phyloP scores from a whole-genome alignment of 92 coral and sea anemone species.

The Epizoanthus rinbou region DNA sequence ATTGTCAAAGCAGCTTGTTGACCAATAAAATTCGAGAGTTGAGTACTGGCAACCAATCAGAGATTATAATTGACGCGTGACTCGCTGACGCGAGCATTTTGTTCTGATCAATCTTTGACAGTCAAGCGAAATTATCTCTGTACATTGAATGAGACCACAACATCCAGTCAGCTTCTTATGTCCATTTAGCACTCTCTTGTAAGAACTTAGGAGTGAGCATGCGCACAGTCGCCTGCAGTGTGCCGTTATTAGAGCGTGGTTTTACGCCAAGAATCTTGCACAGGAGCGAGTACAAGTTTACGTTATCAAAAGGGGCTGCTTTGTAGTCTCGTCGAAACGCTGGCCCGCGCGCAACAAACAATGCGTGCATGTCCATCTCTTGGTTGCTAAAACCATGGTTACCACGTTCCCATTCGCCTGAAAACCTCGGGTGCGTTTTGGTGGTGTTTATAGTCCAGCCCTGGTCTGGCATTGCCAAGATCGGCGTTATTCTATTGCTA shows the following conservation, averaged over 20 bases:
- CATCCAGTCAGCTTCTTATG: not conserved
- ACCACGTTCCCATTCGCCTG: slow-evolving; percentile 46
- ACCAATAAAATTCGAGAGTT: no score
- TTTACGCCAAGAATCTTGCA: slow-evolving; percentile 75
- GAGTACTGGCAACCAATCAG: no score
- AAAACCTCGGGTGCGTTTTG: slow-evolving; percentile 19
- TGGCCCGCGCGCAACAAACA: slow-evolving; percentile 93
- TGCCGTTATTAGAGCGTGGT: slow-evolving; percentile 92
- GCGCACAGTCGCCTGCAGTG: slow-evolving; percentile 35
- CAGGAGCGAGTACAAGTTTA: slow-evolving; percentile 80
- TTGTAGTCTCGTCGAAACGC: slow-evolving; percentile 73
- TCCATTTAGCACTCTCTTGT: not conserved
- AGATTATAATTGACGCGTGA: no score
- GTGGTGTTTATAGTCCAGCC: slow-evolving; percentile 86
- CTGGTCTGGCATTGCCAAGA: slow-evolving; percentile 68
- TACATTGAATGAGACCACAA: no score
- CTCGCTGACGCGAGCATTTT: no score
- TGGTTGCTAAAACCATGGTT: slow-evolving; percentile 69
- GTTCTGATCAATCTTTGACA: no score
- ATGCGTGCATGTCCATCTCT: slow-evolving; percentile 76
- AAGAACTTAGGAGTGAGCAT: slow-evolving; percentile 22
- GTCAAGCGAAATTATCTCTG: no score
- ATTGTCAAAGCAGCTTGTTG: no score
- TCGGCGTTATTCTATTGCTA: slow-evolving; percentile 73
- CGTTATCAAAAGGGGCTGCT: slow-evolving; percentile 63